Evolutionary conservation across 1,140 invertebrate species (phyloP), one percentile per base, ranked within the genome.

Genomic region (Anoplophora glabripennis): DNA sequence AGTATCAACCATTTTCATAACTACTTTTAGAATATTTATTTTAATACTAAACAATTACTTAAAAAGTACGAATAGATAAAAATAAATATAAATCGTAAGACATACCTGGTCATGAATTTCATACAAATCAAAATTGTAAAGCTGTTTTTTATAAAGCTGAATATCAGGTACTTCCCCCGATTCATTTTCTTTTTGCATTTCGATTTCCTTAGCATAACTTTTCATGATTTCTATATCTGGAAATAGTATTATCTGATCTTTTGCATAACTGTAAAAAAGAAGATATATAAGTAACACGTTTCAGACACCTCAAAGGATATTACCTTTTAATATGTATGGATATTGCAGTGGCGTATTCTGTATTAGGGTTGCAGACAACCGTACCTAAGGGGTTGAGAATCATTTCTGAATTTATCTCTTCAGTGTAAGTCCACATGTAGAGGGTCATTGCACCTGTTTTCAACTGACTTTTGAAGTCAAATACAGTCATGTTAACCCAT

Each of bases 401-500:
- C 73, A 95, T 89, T 63, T 92, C 89, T n/a, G 85, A 88, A 53
- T 69, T 71, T 47, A 77, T 74, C 66, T 94, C 90, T 69, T 94
- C 90, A 1, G 90, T 89, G 74, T 92, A 90, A 0, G 89, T 90
- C 93, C 94, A 98, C 71, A 94, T 89, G 68, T 92, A 93, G 1
- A 98, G 78, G 1, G 91, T 92, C 75, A 90, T 86, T n/a, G 87
- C 86, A 11, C 90, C 93, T 17, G 80, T 88, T 66, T 90, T 87
- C 14, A 98, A 76, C 63, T 91, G 87, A 68, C 90, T 86, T 73
- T 92, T 93, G 75, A 93, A 98, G 76, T 98, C 94, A 78, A 94
- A 98, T 60, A 98, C 81, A 41, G 94, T 92, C 0, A 93, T 90
- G 74, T 97, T 98, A 0, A 91, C 92, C 94, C 94, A 98, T 15